Evolutionary conservation across 2,113 vertebrate species (phyloP), one percentile per base, ranked within the genome.

Genomic region (Tragelaphus imberbis): DNA sequence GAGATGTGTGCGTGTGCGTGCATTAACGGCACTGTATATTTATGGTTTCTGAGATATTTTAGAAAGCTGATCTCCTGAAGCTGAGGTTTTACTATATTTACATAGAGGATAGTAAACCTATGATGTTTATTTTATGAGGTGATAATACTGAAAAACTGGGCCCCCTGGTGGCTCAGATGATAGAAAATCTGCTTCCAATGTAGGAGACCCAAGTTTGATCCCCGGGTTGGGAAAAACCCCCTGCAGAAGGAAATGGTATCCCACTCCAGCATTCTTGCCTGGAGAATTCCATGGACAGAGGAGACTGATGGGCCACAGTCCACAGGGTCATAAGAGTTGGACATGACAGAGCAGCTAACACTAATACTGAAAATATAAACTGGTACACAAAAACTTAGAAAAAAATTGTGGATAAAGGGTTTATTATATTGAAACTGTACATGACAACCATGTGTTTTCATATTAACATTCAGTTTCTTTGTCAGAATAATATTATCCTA

Each of bases 221-320:
- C 36, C 36, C 40, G 36, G 5, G 1, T 40, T 75, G 36, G n/a
- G 68, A 75, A 75, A 10, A 75, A 40, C 23, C 0, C 0, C 0
- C 23, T 77, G 21, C 23, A 44, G 71, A 44, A 77, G 71, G 40
- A 23, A 77, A 44, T 44, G 40, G 40, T 27, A 77, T 44, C 23
- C 71, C 40, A 27, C 40, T 44, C 71, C 23, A 44, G 71, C 40
- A 77, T 15, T 44, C 12, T 77, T 25, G 71, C 23, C 23, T 15
- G 23, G 12, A 77, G 23, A 77, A 14, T 77, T 44, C 40, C 40
- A 44, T 27, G 71, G 71, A 71, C n/a, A 77, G 40, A 44, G 71
- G 71, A 44, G 3, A 12, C 40, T 44, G 6, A 27, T 77, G 71
- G 71, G 71, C 40, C 15, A 44, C 3, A 44, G 40, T 77, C 23